Percentiles rank a stretch among this genome's conserved stretches.
These are phyloP conservation scores for Magallana nippona DNA, from an alignment of 2,888 invertebrate genomes.

Conservation along the genomic window DNA sequence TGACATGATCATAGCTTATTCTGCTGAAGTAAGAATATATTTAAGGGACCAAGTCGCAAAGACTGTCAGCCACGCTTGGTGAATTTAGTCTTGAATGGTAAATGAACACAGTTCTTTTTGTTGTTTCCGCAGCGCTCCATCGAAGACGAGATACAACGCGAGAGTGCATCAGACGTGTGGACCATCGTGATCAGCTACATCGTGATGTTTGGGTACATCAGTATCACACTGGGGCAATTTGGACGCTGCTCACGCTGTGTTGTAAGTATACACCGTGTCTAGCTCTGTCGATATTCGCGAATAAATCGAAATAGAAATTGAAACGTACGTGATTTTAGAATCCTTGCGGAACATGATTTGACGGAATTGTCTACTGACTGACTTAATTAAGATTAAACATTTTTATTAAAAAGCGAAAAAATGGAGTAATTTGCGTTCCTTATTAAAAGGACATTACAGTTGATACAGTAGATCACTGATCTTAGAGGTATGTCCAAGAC, in stretches of 20 bases:
- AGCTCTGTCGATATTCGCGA: not conserved
- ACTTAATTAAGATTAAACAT: no score
- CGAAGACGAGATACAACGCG: constrained; percentile 93
- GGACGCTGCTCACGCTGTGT: constrained; percentile 77
- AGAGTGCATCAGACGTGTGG: constrained; percentile 90
- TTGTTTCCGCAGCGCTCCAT: constrained; percentile 87
- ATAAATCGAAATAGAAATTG: not conserved
- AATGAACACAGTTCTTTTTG: not conserved
- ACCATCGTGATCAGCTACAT: constrained; percentile 93
- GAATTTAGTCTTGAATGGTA: no score
- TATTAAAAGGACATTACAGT: no score
- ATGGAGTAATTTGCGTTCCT: no score
- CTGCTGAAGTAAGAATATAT: constrained; percentile 79
- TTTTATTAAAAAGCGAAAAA: no score
- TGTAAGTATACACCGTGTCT: not conserved
- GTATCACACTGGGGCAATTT: constrained; percentile 89
- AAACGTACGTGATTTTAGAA: no score
- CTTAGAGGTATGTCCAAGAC: no score
- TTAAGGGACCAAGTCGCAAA: no score
- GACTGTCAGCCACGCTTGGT: no score
- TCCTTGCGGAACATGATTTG: no score
- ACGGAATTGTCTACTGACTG: no score
- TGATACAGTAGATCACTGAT: no score
- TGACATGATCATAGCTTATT: constrained; percentile 80
- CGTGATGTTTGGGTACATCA: constrained; percentile 96